These are phyloP conservation scores for Caloenas nicobarica DNA, from an alignment of 2,113 vertebrate genomes.

Conservation along the genomic window DNA sequence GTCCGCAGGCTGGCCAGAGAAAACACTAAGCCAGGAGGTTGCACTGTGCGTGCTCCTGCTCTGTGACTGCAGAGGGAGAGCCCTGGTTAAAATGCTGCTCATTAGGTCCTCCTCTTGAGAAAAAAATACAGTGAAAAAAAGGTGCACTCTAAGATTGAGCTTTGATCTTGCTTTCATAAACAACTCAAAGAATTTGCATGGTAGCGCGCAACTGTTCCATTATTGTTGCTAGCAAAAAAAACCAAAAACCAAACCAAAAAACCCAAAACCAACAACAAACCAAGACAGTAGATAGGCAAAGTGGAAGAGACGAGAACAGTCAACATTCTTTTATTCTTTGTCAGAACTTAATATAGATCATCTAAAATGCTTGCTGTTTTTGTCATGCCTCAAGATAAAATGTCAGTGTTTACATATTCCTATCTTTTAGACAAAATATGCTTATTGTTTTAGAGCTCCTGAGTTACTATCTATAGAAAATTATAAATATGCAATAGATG, in stretches of 20 bases:
- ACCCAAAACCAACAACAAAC: no score
- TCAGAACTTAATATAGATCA: constrained; percentile 29
- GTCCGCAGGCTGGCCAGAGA: neutral
- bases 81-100: neutral
- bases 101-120: neutral
- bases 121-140: neutral
- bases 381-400: constrained; percentile 29
- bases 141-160: neutral
- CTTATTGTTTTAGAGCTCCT: constrained; percentile 17
- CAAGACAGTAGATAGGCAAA: neutral
- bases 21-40: neutral
- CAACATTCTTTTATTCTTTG: constrained; percentile 30
- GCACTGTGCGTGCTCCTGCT: neutral
- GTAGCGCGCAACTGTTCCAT: neutral
- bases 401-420: neutral
- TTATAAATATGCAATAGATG: constrained; percentile 16
- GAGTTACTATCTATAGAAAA: neutral
- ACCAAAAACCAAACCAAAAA: no score
- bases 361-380: constrained; percentile 16
- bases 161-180: constrained; percentile 50
- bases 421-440: constrained; percentile 18
- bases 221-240: neutral
- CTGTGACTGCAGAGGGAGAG: neutral
- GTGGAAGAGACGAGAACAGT: neutral
- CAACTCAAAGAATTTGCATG: constrained; percentile 18